These are phyloP conservation scores for Blastobasis lacticolella DNA, from an alignment of 2,888 invertebrate species.

Conservation along the genomic window DNA sequence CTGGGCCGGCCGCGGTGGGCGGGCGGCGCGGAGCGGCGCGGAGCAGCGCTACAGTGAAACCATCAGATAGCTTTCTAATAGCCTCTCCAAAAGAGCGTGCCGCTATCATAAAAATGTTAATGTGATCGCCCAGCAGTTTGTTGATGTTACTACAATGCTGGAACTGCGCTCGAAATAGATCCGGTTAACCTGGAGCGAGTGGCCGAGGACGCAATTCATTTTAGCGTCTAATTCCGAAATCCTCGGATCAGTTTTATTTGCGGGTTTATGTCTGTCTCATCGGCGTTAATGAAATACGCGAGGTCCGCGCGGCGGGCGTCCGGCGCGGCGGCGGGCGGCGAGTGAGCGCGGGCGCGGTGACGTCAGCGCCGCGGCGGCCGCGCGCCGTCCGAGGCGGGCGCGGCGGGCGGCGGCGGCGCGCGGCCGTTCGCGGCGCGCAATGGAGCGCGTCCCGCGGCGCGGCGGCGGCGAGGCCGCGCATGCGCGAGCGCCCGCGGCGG, in stretches of 20 bases:
- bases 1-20: constrained; percentile 6
- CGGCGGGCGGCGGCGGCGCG: constrained; percentile 16
- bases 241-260: constrained; percentile 23
- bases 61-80: constrained; percentile 7
- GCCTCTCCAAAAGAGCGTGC: not conserved
- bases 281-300: constrained; percentile 26
- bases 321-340: constrained; percentile 17
- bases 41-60: not conserved
- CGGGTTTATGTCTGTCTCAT: constrained; percentile 22
- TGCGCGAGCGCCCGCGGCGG: constrained; percentile 34
- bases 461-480: constrained; percentile 20
- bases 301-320: constrained; percentile 18
- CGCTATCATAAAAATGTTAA: not conserved
- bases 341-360: constrained; percentile 15
- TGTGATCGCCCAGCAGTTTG: too few relatives aligned
- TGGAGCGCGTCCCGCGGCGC: constrained; percentile 8
- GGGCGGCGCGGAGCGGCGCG: too few relatives aligned
- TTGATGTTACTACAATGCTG: too few relatives aligned
- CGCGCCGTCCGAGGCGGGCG: constrained; percentile 12
- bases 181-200: not conserved
- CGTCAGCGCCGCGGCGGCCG: constrained; percentile 22
- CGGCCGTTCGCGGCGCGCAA: constrained; percentile 15
- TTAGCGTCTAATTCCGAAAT: constrained; percentile 9
- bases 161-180: too few relatives aligned
- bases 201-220: constrained; percentile 1